A percentile compares a stretch with the other conserved stretches of the same genome.
Evolutionary conservation across 2,888 invertebrate genomes (phyloP).

Genomic region (Drosophila hamatofila): DNA sequence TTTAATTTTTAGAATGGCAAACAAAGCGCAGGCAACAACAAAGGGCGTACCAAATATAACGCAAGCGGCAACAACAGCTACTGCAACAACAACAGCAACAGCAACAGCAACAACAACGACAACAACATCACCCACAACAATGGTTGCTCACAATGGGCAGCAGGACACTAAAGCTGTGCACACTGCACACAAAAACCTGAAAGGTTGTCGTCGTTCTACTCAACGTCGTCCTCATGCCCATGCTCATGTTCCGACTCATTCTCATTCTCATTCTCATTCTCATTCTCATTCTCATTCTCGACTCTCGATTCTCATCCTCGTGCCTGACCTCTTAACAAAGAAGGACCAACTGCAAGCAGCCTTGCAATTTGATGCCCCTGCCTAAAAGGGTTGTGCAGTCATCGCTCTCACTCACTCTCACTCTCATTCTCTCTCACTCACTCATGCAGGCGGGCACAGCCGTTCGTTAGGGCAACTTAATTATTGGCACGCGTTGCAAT

Average conservation of each 20-base stretch:
- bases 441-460: constrained; percentile 5
- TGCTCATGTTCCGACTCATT: not conserved
- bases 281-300: not conserved
- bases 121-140: constrained; percentile 73
- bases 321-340: constrained; percentile 61
- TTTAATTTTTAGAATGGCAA: constrained; percentile 80
- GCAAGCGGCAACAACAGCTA: constrained; percentile 54
- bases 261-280: not conserved
- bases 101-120: constrained; percentile 50
- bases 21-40: constrained; percentile 79
- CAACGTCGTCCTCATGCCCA: constrained; percentile 15
- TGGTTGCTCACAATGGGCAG: constrained; percentile 65
- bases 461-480: constrained; percentile 71
- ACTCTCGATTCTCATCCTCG: constrained; percentile 1
- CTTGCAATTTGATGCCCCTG: constrained; percentile 75
- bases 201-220: constrained; percentile 52
- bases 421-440: not conserved
- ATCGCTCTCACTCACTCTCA: not conserved
- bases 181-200: constrained; percentile 63
- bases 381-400: constrained; percentile 56
- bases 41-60: constrained; percentile 77
- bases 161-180: constrained; percentile 67
- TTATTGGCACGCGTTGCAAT: constrained; percentile 83
- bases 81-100: constrained; percentile 68
- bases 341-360: constrained; percentile 74